phyloP scores from a whole-genome alignment of 2,797 vertebrate genomes.

The Gobionotothen gibberifrons region DNA sequence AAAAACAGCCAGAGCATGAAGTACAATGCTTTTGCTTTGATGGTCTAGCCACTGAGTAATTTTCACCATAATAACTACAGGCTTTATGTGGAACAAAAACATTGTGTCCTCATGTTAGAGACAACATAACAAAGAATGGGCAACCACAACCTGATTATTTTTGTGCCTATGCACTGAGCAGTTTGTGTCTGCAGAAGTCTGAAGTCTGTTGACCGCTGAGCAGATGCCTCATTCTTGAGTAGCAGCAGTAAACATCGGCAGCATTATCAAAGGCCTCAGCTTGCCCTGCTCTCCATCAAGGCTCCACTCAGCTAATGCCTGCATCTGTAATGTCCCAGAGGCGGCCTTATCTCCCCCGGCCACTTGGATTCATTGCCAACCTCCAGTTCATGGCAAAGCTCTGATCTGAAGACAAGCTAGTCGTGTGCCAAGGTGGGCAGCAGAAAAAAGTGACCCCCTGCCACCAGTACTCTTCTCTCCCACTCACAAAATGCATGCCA shows the following conservation, averaged over 20 bases:
- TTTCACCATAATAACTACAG: background rate
- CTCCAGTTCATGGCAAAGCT: conserved; percentile 79
- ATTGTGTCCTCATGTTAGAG: conserved; percentile 13
- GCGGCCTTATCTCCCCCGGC: conserved; percentile 82
- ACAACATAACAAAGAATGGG: conserved; percentile 20
- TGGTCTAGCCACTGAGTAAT: background rate
- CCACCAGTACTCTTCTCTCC: conserved; percentile 64
- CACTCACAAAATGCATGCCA: conserved; percentile 54
- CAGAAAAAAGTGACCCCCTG: conserved; percentile 73
- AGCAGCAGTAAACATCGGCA: conserved; percentile 70
- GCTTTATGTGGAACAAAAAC: background rate
- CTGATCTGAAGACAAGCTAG: conserved; percentile 84
- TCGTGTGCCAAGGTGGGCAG: conserved; percentile 81
- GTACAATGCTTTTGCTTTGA: too few relatives aligned
- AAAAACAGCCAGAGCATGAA: too few relatives aligned
- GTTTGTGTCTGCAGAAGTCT: conserved; percentile 41
- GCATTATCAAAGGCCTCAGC: conserved; percentile 82
- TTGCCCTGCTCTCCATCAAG: conserved; percentile 73
- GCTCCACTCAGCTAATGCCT: conserved; percentile 76
- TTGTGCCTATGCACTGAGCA: conserved; percentile 13
- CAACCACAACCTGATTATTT: conserved; percentile 21
- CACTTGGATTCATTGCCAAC: conserved; percentile 81
- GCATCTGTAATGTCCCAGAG: conserved; percentile 81
- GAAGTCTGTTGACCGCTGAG: conserved; percentile 58
- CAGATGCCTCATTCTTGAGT: conserved; percentile 70